Conservation (phyloP, 2,113 vertebrate genomes). For the Sapajus apella region DNA sequence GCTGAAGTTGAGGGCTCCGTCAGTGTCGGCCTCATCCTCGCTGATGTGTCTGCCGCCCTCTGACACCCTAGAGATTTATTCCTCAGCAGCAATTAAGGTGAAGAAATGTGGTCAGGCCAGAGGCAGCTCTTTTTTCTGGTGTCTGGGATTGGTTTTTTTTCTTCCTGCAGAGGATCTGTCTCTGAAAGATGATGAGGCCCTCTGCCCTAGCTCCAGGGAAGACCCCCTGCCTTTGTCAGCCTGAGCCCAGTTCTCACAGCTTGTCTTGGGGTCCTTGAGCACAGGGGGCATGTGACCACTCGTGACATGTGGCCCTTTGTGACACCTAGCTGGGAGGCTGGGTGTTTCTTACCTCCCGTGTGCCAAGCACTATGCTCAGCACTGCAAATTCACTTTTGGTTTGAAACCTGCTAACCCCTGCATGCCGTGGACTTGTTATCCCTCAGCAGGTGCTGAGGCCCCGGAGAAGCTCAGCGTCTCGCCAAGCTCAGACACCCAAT, state of each 20-base stretch:
- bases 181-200: accelerated
- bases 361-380: not conserved
- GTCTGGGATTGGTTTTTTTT: not conserved
- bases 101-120: not conserved
- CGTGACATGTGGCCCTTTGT: accelerated
- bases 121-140: not conserved
- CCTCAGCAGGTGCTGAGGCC: not conserved
- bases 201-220: not conserved
- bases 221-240: not conserved
- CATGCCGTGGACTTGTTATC: accelerated
- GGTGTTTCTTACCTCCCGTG: not conserved
- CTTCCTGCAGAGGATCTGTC: not conserved
- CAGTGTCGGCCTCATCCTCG: not conserved
- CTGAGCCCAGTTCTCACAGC: not conserved
- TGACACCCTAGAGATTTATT: not conserved
- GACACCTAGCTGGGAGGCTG: not conserved
- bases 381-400: not conserved
- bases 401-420: accelerated
- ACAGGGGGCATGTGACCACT: not conserved
- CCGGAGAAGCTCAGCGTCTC: accelerated
- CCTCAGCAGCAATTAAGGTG: not conserved
- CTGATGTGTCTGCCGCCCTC: accelerated
- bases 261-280: not conserved
- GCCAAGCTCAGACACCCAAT: accelerated
- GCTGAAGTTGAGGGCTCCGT: not conserved